A percentile compares a stretch with the other conserved stretches of the same genome.
Conservation (phyloP, 2,888 invertebrate species). For the Ophioninae sp. region DNA sequence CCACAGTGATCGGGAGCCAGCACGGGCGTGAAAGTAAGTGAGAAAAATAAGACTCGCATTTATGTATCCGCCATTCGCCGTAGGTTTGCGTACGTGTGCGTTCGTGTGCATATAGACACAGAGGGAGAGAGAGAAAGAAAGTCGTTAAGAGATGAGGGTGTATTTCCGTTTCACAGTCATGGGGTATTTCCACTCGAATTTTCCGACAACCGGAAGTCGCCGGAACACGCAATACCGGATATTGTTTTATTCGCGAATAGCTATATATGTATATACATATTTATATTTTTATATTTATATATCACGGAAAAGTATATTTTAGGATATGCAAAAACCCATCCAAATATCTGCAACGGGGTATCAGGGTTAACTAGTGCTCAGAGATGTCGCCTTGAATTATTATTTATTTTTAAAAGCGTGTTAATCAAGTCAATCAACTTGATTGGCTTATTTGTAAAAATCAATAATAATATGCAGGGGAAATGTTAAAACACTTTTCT, state of each 20-base stretch:
- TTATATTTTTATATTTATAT: background rate
- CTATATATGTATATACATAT: background rate
- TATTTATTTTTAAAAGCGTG: too few species aligned
- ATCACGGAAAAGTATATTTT: background rate
- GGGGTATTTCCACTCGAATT: conserved; percentile 30
- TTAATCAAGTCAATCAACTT: too few species aligned
- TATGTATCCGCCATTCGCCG: background rate
- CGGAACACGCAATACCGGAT: conserved; percentile 36
- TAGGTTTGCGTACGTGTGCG: background rate
- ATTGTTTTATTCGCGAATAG: conserved; percentile 27
- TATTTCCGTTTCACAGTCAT: conserved; percentile 26
- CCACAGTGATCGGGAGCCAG: background rate
- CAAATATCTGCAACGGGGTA: too few species aligned
- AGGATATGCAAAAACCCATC: too few species aligned
- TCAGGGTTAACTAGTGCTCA: too few species aligned
- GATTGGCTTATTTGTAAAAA: too few species aligned
- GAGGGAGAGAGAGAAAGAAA: background rate
- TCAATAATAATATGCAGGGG: too few species aligned
- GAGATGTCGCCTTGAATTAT: too few species aligned
- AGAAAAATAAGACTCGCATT: background rate
- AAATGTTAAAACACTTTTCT: too few species aligned
- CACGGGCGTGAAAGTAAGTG: conserved; percentile 6
- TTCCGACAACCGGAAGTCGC: conserved; percentile 27
- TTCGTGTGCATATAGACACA: background rate
- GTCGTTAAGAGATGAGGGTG: background rate